Evolutionary conservation across 2,113 vertebrate species (phyloP).

Genomic region (Tachuris rubrigastra): DNA sequence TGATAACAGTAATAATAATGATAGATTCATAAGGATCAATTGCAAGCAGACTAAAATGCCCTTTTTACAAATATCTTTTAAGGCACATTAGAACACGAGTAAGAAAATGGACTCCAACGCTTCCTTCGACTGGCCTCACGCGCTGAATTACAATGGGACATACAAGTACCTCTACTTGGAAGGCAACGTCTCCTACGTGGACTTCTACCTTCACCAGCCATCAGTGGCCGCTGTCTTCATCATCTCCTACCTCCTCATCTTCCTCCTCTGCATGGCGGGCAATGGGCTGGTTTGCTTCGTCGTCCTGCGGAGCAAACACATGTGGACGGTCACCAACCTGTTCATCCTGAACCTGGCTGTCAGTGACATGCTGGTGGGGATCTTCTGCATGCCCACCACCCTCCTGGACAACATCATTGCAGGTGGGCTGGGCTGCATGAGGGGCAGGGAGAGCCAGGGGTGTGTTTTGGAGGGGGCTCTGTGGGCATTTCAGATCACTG

Average conservation of each 20-base stretch:
- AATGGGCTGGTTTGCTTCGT: slow-evolving; percentile 89
- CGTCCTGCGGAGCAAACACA: slow-evolving; percentile 83
- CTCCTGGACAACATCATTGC: slow-evolving; percentile 93
- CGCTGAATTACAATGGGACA: neutral
- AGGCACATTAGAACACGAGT: slow-evolving; percentile 68
- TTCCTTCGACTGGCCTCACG: neutral
- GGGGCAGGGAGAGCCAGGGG: accelerated
- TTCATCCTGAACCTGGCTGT: slow-evolving; percentile 93
- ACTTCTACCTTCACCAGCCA: slow-evolving; percentile 88
- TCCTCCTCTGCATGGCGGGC: slow-evolving; percentile 91
- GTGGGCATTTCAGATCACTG: accelerated
- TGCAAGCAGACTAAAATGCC: neutral
- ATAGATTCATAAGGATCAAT: too few species aligned
- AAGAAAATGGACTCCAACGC: slow-evolving; percentile 68
- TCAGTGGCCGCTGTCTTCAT: slow-evolving; percentile 86
- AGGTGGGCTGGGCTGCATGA: slow-evolving; percentile 68
- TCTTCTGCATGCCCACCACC: slow-evolving; percentile 97
- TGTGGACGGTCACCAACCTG: slow-evolving; percentile 90
- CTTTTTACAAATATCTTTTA: neutral
- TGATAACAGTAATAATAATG: neutral
- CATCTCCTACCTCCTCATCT: slow-evolving; percentile 90
- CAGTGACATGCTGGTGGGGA: slow-evolving; percentile 92
- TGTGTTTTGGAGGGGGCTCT: accelerated
- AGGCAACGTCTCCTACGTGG: slow-evolving; percentile 84
- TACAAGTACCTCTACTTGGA: slow-evolving; percentile 24